phyloP scores from a whole-genome alignment of 2,888 invertebrate species.

The Sepiola atlantica region DNA sequence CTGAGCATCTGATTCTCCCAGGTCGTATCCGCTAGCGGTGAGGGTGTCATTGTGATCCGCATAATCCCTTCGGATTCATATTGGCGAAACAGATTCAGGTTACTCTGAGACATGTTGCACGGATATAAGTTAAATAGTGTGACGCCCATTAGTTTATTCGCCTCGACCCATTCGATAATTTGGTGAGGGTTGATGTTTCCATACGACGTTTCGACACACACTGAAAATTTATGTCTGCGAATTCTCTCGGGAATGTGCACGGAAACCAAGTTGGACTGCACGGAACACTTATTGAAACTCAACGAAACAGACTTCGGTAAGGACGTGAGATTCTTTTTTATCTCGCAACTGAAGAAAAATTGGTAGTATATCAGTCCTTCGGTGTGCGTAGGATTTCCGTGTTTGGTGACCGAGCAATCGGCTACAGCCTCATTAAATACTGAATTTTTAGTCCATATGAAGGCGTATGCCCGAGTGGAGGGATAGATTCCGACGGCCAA shows the following conservation, averaged over 20 bases:
- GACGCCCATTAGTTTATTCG: constrained; percentile 12
- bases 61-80: constrained; percentile 39
- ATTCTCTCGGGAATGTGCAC: neutral
- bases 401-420: too few species aligned
- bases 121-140: constrained; percentile 4
- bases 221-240: neutral
- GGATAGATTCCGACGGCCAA: too few species aligned
- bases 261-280: neutral
- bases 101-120: constrained; percentile 22
- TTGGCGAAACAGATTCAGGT: neutral
- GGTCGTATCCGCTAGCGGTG: neutral
- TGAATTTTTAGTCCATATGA: too few species aligned
- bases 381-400: too few species aligned
- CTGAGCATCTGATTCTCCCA: constrained; percentile 4
- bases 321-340: neutral
- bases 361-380: too few species aligned
- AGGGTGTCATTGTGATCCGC: neutral
- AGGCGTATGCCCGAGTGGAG: too few species aligned
- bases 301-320: neutral
- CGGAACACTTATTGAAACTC: neutral
- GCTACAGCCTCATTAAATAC: too few species aligned
- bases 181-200: neutral
- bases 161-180: constrained; percentile 41
- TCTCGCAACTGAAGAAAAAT: too few species aligned
- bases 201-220: too few species aligned